A percentile compares a stretch with the other conserved stretches of the same genome.
Conservation (phyloP, 2,113 vertebrate species). For the Bambusicola thoracicus region DNA sequence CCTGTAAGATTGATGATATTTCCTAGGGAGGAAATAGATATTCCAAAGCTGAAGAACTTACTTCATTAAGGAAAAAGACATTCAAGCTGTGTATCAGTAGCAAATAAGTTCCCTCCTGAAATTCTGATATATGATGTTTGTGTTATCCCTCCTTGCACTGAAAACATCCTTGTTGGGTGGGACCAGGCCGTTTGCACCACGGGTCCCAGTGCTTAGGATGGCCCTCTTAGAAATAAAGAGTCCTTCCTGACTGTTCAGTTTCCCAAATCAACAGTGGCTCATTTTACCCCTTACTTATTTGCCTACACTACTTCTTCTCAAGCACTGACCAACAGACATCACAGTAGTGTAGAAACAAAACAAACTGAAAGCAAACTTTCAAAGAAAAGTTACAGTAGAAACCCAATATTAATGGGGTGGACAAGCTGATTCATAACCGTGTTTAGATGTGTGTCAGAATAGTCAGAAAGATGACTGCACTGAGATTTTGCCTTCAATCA, state of each 20-base stretch:
- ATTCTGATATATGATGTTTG: background rate
- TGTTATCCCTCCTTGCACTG: background rate
- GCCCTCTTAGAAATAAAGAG: background rate
- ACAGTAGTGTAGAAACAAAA: background rate
- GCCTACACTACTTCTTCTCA: background rate
- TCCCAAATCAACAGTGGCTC: background rate
- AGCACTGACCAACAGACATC: background rate
- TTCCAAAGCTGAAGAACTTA: background rate
- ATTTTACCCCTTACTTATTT: background rate
- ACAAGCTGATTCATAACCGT: background rate
- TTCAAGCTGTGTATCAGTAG: background rate
- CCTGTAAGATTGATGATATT: slow-evolving; percentile 94
- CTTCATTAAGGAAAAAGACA: background rate
- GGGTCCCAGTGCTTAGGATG: background rate
- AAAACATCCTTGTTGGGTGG: background rate
- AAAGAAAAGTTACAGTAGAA: background rate
- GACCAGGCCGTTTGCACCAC: too few species aligned
- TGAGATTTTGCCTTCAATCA: background rate
- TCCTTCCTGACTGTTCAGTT: background rate
- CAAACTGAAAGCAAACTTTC: background rate
- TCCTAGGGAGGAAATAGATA: slow-evolving; percentile 79
- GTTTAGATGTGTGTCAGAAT: background rate
- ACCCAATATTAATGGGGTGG: background rate
- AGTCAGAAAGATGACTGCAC: background rate
- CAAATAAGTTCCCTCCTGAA: background rate